Evolutionary conservation across 2,888 invertebrate genomes (phyloP), one percentile per base, ranked within the genome.

Genomic region (Seira sanloemensis): DNA sequence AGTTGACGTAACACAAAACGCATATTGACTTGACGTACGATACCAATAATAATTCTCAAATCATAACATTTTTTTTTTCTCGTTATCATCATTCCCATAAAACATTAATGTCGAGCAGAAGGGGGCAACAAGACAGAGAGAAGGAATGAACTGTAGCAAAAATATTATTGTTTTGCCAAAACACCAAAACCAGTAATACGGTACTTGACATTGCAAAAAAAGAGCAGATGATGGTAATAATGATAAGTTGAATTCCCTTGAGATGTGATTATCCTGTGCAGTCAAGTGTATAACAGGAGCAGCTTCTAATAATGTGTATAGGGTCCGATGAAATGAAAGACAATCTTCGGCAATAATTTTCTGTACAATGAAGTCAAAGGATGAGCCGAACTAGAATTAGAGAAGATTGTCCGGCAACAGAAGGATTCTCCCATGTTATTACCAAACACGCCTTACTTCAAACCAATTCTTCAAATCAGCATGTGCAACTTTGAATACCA

Each of bases 101-200:
- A n/a, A n/a, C n/a, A n/a, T n/a, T n/a, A n/a, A n/a, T n/a, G n/a
- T n/a, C n/a, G n/a, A n/a, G n/a, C n/a, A n/a, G n/a, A n/a, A n/a
- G n/a, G n/a, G n/a, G n/a, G n/a, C n/a, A n/a, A n/a, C n/a, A n/a
- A n/a, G n/a, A n/a, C n/a, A n/a, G n/a, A n/a, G n/a, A n/a, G n/a
- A n/a, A n/a, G n/a, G n/a, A n/a, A n/a, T n/a, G n/a, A n/a, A n/a
- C n/a, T n/a, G n/a, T n/a, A n/a, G n/a, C n/a, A n/a, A n/a, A n/a
- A n/a, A n/a, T n/a, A n/a, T n/a, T n/a, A n/a, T n/a, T n/a, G n/a
- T n/a, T n/a, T n/a, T n/a, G n/a, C n/a, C 37, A 37, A 37, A 37
- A 19, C 75, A 75, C 66, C 19, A 76, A 81, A 82, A 76, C 82
- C 82, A 69, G 82, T 71, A 77, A 77, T 76, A 82, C 82, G 82